These are phyloP conservation scores for Sebastes steindachneri DNA, from an alignment of 2,797 vertebrate species.

Conservation along the genomic window DNA sequence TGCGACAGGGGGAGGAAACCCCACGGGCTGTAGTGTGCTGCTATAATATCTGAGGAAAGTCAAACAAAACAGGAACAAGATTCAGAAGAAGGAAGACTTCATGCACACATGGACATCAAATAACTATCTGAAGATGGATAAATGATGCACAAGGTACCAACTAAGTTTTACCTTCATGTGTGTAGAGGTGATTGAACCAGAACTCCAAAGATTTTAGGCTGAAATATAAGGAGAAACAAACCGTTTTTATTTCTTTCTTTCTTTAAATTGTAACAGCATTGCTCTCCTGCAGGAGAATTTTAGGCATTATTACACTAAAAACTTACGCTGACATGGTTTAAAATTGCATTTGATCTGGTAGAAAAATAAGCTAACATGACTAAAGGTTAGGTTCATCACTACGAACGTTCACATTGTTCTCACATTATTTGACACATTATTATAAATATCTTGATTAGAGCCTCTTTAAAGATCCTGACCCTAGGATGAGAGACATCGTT, in stretches of 20 bases:
- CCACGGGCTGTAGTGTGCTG: constrained; percentile 91
- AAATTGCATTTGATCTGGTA: not conserved
- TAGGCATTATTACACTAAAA: not conserved
- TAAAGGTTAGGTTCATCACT: not conserved
- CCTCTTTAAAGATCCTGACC: not conserved
- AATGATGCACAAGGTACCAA: not conserved
- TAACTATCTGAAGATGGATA: not conserved
- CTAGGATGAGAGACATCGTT: not conserved
- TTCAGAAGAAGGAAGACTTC: not conserved
- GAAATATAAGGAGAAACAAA: constrained; percentile 40
- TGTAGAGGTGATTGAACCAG: constrained; percentile 96
- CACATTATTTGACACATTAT: not conserved
- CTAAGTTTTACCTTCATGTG: constrained; percentile 90
- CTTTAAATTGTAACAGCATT: rapidly evolving
- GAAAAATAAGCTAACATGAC: not conserved
- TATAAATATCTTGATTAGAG: not conserved
- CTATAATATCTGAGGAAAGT: constrained; percentile 85
- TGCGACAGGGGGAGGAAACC: constrained; percentile 93
- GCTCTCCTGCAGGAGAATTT: not conserved
- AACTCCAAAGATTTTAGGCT: constrained; percentile 95
- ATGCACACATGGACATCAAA: not conserved
- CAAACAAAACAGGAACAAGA: not conserved
- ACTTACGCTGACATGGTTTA: not conserved
- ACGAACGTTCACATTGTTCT: not conserved
- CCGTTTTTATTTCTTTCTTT: not conserved